Evolutionary conservation across 2,888 invertebrate species (phyloP).

Genomic region (Tetheella fluctuosa): DNA sequence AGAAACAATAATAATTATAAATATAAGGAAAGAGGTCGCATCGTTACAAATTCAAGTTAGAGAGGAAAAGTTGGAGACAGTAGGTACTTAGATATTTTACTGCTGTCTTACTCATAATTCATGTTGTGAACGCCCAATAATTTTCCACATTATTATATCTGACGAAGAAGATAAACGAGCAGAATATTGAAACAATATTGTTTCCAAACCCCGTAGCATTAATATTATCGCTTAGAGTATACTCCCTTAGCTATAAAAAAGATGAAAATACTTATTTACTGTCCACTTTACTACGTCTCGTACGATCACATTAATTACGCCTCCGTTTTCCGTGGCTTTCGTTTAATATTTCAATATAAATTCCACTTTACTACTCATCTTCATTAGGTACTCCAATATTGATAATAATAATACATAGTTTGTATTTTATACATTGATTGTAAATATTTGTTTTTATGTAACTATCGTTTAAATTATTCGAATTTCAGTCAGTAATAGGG

Average conservation of each 20-base stretch:
- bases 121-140: constrained; percentile 10
- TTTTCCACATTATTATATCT: constrained; percentile 23
- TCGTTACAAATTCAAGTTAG: no score
- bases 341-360: constrained; percentile 55
- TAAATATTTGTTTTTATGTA: neutral
- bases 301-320: constrained; percentile 62
- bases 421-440: no score
- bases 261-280: constrained; percentile 64
- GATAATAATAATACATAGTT: no score
- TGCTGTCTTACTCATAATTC: constrained; percentile 4
- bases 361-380: constrained; percentile 20
- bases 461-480: neutral
- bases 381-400: neutral
- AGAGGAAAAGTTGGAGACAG: neutral
- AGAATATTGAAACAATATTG: constrained; percentile 55
- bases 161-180: constrained; percentile 49
- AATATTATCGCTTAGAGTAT: constrained; percentile 51
- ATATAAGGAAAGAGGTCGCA: no score
- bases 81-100: no score
- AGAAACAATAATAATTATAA: no score
- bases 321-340: constrained; percentile 48
- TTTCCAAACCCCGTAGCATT: constrained; percentile 50
- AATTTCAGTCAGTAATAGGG: neutral
- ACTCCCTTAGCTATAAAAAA: constrained; percentile 59
- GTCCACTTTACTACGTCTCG: constrained; percentile 58